These are phyloP conservation scores for Caenorhabditis drosophilae DNA, from an alignment of 2,888 invertebrate genomes.

Conservation along the genomic window DNA sequence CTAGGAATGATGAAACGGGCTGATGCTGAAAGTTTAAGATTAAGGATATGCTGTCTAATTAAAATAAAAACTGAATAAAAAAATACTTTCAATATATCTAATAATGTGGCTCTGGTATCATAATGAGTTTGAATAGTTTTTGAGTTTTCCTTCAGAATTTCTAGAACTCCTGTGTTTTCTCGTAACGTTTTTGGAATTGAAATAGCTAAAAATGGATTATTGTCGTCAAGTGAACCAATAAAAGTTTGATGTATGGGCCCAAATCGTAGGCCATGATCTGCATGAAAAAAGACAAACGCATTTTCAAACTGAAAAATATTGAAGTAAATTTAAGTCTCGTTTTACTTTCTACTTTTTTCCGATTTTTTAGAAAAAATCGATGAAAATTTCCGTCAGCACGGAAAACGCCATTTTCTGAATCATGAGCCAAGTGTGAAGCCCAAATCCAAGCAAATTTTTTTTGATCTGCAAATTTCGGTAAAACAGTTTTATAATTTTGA, in stretches of 20 bases:
- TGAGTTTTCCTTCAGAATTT: constrained; percentile 34
- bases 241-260: constrained; percentile 39
- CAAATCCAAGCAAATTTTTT: constrained; percentile 53
- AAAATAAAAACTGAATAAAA: constrained; percentile 1
- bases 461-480: background rate
- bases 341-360: constrained; percentile 18
- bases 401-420: constrained; percentile 40
- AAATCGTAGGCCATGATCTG: constrained; percentile 54
- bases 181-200: constrained; percentile 44
- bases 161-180: constrained; percentile 23
- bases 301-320: constrained; percentile 43
- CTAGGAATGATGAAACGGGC: constrained; percentile 15
- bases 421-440: constrained; percentile 50
- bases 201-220: constrained; percentile 49
- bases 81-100: constrained; percentile 46
- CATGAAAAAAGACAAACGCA: constrained; percentile 51
- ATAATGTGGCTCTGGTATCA: constrained; percentile 48
- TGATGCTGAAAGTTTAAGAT: constrained; percentile 31
- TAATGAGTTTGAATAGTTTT: constrained; percentile 44
- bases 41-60: too few relatives aligned
- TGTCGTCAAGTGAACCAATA: constrained; percentile 45
- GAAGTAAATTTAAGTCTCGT: constrained; percentile 1
- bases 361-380: constrained; percentile 40
- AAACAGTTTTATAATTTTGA: background rate
- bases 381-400: constrained; percentile 51